Conservation (phyloP, 2,113 vertebrate genomes). For the Cyprinus carpio region DNA sequence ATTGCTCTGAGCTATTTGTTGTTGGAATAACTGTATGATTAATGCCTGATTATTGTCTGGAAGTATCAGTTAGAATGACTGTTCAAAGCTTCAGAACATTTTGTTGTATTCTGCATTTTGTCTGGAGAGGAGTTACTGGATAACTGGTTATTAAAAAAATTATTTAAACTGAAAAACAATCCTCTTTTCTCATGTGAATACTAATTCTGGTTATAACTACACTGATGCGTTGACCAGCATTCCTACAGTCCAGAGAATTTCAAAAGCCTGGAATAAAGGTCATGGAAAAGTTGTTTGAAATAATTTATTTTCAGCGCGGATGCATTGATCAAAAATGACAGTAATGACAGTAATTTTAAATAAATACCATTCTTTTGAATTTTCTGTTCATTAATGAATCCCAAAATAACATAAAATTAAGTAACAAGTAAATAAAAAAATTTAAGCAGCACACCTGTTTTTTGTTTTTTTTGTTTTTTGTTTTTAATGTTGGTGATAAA, state of each 20-base stretch:
- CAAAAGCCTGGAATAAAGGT: neutral
- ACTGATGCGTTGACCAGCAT: neutral
- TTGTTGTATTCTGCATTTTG: neutral
- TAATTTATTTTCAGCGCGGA: neutral
- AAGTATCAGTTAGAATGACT: neutral
- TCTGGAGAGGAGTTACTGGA: neutral
- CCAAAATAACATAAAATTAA: neutral
- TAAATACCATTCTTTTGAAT: neutral
- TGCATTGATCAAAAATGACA: neutral
- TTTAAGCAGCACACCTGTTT: neutral
- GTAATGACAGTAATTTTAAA: neutral
- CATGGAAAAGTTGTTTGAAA: neutral
- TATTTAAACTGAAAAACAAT: neutral
- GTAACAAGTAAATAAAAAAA: no score
- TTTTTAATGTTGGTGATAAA: neutral
- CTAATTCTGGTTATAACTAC: neutral
- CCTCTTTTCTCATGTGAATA: neutral
- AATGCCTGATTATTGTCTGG: slow-evolving; percentile 1
- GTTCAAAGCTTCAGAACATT: neutral
- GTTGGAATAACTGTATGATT: slow-evolving; percentile 24
- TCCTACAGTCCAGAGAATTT: neutral
- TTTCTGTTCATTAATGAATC: neutral
- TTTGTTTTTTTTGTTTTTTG: neutral
- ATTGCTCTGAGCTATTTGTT: slow-evolving; percentile 4
- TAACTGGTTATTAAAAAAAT: neutral